Evolutionary conservation across 1,140 invertebrate species (phyloP), one percentile per base, ranked within the genome.

Genomic region (Zaprionus nigranus): DNA sequence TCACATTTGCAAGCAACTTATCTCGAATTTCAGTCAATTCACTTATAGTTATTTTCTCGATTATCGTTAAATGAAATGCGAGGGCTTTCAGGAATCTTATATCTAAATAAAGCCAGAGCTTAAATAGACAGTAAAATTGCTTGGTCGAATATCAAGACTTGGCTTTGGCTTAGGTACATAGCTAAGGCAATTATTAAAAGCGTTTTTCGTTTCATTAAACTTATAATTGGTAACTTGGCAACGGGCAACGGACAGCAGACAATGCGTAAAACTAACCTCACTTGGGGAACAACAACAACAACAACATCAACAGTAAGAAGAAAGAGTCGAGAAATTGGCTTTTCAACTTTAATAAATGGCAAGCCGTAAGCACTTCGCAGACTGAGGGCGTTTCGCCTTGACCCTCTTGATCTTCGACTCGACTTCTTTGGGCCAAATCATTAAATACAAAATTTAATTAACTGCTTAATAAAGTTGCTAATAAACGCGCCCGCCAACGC

Each of bases 371-470:
- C 84, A 79, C 75, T 81, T 81, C 71, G 71, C 64, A 57, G 36
- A 12, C 36, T 15, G 36, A 38, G 36, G 36, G 36, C 36, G 36
- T 75, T 81, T 81, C 72, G 67, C 58, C 61, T 57, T 66, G 56
- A 51, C 20, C 20, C 28, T 22, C 22, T 26, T 28, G 9, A 38
- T 49, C 40, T 51, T 22, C 17, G 20, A 3, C 24, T 64, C 72
- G 69, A 63, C 72, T 73, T 68, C 40, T 64, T 51, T 67, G 66
- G 53, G 63, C 63, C 74, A 63, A 78, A 85, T 88, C 85, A 90
- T 88, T 88, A 88, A 88, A 81, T 75, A 90, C 85, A 90, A 88
- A 81, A 88, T 88, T 88, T 90, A 88, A 88, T 88, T 88, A 88
- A 90, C 85, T 85, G 85, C 20, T 90, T 88, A 81, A 88, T 90